Evolutionary conservation across 2,888 invertebrate genomes (phyloP), one percentile per base, ranked within the genome.

Genomic region (Helicoverpa assulta): DNA sequence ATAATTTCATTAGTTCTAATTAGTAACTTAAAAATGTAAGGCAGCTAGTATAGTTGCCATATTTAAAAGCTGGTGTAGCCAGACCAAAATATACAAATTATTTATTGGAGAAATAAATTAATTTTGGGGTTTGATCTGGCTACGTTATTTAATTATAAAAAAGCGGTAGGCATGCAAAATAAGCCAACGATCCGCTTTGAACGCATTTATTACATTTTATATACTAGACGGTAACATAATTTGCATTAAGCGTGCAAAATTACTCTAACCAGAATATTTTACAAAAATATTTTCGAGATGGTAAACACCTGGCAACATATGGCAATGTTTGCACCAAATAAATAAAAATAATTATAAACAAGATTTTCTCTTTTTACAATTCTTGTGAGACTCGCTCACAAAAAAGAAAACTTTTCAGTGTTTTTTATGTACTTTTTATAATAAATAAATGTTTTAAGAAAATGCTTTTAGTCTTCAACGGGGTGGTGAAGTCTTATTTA

Each of bases 201-300:
- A 59, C 40, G 67, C 60, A 76, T 72, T 77, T 55, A 70, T 7
- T 40, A 14, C 62, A 72, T 75, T 66, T 62, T 69, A 73, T 76
- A 81, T 26, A 76, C 83, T 84, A 83, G 64, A 74, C 80, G 89
- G 89, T 89, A 89, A 89, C 89, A 84, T 86, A 78, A 40, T 75
- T 81, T 80, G 82, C 78, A 79, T 79, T 78, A 86, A 78, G 82
- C 83, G 80, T 83, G 85, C 85, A 80, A 69, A n/a, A 76, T 79
- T 78, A 78, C 29, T 63, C 51, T 62, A 78, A 67, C 19, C n/a
- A 74, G 53, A 62, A 62, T 43, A 55, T 40, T 58, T 62, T 33
- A 67, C 26, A 62, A 55, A 37, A 33, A 53, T 43, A 29, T 10
- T 56, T 67, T 67, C 55, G 60, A 66, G 54, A 54, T 21, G 60